These are phyloP conservation scores for Poecilia wingei DNA, from an alignment of 2,797 vertebrate genomes.

Conservation along the genomic window DNA sequence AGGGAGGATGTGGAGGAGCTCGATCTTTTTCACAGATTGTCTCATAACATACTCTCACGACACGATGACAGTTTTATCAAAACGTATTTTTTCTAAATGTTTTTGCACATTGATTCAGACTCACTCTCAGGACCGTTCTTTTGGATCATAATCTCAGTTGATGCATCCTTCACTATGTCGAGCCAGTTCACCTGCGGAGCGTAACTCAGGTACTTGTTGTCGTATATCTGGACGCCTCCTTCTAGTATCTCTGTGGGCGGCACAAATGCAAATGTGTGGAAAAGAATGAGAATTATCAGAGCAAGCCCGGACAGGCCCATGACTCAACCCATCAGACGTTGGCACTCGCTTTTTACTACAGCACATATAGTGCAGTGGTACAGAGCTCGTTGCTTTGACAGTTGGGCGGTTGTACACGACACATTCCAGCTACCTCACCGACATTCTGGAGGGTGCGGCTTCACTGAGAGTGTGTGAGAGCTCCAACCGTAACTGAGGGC, in stretches of 20 bases:
- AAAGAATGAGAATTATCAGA: slow-evolving; percentile 31
- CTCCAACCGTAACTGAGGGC: slow-evolving; percentile 33
- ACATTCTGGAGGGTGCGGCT: slow-evolving; percentile 54
- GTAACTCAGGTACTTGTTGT: slow-evolving; percentile 89
- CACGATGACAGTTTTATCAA: no score
- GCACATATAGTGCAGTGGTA: slow-evolving; percentile 16
- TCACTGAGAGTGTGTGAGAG: slow-evolving; percentile 55
- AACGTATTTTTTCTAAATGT: no score
- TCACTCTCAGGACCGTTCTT: slow-evolving; percentile 81
- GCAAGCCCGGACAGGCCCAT: slow-evolving; percentile 57
- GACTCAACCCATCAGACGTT: slow-evolving; percentile 44
- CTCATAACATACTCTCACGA: no score
- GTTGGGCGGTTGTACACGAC: slow-evolving; percentile 53
- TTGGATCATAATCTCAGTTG: slow-evolving; percentile 73
- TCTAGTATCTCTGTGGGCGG: slow-evolving; percentile 88
- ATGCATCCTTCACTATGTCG: slow-evolving; percentile 88
- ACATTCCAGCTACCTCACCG: slow-evolving; percentile 61
- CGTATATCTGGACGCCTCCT: slow-evolving; percentile 89
- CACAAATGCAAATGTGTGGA: slow-evolving; percentile 49
- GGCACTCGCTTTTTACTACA: slow-evolving; percentile 52
- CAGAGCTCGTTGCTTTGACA: slow-evolving; percentile 58
- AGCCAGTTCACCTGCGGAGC: slow-evolving; percentile 88
- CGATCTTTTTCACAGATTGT: no score
- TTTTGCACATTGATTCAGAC: slow-evolving; percentile 40
- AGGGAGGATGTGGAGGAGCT: no score